phyloP scores from a whole-genome alignment of 2,113 vertebrate species.

The Clarias magur region DNA sequence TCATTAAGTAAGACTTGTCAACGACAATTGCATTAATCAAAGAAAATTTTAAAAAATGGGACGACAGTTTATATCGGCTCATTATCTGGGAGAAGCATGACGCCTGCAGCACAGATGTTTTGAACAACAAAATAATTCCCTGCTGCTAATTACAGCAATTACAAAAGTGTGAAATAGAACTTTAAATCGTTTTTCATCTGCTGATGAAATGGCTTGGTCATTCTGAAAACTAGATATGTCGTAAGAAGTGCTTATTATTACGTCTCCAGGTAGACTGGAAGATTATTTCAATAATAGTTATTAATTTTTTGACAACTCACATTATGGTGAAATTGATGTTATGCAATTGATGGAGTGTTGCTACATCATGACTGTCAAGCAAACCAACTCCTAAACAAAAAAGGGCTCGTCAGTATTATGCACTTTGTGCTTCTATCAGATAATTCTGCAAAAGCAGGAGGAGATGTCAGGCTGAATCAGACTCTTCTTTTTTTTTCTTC shows the following conservation, averaged over 20 bases:
- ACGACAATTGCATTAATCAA: conserved; percentile 52
- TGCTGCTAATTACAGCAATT: conserved; percentile 46
- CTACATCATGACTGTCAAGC: neutral
- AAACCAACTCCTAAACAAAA: conserved; percentile 7
- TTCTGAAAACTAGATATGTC: conserved; percentile 2
- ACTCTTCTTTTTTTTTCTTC: conserved; percentile 29
- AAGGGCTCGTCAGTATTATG: neutral
- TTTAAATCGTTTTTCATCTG: neutral
- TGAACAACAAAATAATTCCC: conserved; percentile 43
- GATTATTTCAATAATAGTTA: neutral
- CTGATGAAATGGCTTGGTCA: conserved; percentile 1
- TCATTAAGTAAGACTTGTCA: conserved; percentile 52
- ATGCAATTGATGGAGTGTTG: neutral
- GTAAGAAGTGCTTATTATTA: neutral
- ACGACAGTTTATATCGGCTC: conserved; percentile 41
- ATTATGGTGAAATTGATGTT: neutral
- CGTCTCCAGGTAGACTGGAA: neutral
- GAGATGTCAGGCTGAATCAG: neutral
- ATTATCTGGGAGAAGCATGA: conserved; percentile 41
- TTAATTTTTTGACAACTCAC: neutral
- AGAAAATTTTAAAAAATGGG: conserved; percentile 40
- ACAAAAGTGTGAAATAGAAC: conserved; percentile 32
- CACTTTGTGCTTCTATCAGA: neutral
- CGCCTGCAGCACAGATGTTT: conserved; percentile 50
- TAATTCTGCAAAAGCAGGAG: neutral